These are phyloP conservation scores for Panonychus citri DNA, from an alignment of 1,140 invertebrate species.

Conservation along the genomic window DNA sequence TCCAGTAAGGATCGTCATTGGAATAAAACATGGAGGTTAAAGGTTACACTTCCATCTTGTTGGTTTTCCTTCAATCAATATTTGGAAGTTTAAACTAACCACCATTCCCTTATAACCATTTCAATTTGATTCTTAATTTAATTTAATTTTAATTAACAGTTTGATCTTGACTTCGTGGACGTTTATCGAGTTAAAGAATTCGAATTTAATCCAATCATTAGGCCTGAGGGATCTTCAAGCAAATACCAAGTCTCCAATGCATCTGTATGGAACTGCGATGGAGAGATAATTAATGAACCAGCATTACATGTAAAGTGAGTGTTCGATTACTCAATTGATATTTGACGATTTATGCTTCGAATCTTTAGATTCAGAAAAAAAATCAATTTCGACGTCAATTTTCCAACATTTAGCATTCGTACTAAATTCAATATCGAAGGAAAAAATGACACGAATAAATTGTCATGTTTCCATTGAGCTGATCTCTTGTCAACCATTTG, in stretches of 20 bases:
- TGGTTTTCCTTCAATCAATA: not conserved
- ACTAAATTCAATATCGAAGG: too few species aligned
- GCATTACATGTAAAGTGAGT: constrained; percentile 42
- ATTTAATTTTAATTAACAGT: constrained; percentile 29
- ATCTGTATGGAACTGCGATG: constrained; percentile 60
- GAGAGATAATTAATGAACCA: constrained; percentile 43
- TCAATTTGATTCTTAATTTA: constrained; percentile 5
- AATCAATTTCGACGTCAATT: too few species aligned
- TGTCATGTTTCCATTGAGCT: too few species aligned
- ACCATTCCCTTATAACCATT: not conserved
- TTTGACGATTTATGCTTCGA: too few species aligned
- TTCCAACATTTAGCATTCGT: too few species aligned
- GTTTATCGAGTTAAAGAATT: constrained; percentile 36
- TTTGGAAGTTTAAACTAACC: not conserved
- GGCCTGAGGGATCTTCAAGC: constrained; percentile 3
- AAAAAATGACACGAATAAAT: too few species aligned
- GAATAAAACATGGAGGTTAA: too few species aligned
- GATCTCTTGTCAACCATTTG: too few species aligned
- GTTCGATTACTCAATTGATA: too few species aligned
- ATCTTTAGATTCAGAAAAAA: too few species aligned
- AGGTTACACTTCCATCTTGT: too few species aligned
- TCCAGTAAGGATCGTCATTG: constrained; percentile 29
- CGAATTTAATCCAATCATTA: constrained; percentile 10
- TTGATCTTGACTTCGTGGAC: constrained; percentile 51
- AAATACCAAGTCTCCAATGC: constrained; percentile 1